Conservation (phyloP, 2,113 vertebrate genomes). For the Helogale parvula region DNA sequence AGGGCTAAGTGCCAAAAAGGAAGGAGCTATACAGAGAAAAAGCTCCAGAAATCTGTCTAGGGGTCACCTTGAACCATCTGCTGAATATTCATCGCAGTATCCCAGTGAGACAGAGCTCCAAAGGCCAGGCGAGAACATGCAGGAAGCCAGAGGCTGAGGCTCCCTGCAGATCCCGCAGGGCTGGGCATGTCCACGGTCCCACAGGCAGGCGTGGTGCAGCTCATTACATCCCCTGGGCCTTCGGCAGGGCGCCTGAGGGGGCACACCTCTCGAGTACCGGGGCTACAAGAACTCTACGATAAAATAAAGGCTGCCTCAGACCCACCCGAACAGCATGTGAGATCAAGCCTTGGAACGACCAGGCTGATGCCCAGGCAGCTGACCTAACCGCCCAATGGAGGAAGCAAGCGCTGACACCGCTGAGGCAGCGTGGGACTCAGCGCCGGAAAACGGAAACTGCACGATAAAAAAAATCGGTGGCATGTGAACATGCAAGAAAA, state of each 20-base stretch:
- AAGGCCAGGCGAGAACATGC: neutral
- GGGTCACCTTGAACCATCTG: neutral
- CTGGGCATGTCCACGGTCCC: neutral
- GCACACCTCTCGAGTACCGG: neutral
- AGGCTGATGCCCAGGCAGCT: neutral
- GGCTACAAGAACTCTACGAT: neutral
- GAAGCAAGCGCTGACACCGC: neutral
- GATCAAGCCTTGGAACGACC: neutral
- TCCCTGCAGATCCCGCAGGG: neutral
- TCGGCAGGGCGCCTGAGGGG: neutral
- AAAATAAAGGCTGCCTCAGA: neutral
- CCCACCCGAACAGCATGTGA: neutral
- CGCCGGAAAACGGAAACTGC: neutral
- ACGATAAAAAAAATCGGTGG: neutral
- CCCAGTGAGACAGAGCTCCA: neutral
- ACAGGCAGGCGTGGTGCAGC: neutral
- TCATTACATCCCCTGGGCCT: neutral
- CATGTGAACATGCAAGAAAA: neutral
- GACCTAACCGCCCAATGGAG: neutral
- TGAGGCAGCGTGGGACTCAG: neutral
- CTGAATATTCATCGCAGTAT: neutral
- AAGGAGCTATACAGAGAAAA: neutral
- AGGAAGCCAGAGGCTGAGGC: neutral
- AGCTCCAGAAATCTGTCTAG: neutral
- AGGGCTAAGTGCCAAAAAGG: neutral